A percentile compares a stretch with the other conserved stretches of the same genome.
Evolutionary conservation across 2,113 vertebrate genomes (phyloP).

Genomic region (Acinonyx jubatus): DNA sequence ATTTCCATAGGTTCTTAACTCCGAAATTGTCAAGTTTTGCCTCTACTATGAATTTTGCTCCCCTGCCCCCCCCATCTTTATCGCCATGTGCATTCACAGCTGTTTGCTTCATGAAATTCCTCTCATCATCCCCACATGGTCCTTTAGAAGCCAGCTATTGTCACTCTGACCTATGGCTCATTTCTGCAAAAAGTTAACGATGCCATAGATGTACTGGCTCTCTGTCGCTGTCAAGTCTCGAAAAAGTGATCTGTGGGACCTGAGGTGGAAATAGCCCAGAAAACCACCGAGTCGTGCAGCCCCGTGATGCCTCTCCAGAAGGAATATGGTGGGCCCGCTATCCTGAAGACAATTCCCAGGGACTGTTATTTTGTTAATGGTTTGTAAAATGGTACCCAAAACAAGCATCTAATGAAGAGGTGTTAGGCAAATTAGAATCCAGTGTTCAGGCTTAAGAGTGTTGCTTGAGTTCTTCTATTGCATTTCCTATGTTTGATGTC

Average conservation of each 20-base stretch:
- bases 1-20: not conserved
- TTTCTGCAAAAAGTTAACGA: not conserved
- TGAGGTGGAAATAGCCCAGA: not conserved
- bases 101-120: not conserved
- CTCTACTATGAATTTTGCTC: not conserved
- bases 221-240: not conserved
- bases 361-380: not conserved
- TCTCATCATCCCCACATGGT: not conserved
- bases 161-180: not conserved
- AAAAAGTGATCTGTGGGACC: not conserved
- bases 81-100: not conserved
- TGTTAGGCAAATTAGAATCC: not conserved
- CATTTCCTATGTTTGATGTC: not conserved
- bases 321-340: not conserved
- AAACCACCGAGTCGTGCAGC: not conserved
- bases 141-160: not conserved
- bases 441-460: not conserved
- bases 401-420: not conserved
- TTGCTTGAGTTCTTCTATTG: not conserved
- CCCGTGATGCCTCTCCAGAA: fast-evolving
- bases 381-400: not conserved
- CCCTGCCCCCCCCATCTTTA: not conserved
- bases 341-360: not conserved
- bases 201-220: not conserved
- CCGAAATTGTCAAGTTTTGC: not conserved